Conservation (phyloP, 2,113 vertebrate species). For the Syrrhaptes paradoxus region DNA sequence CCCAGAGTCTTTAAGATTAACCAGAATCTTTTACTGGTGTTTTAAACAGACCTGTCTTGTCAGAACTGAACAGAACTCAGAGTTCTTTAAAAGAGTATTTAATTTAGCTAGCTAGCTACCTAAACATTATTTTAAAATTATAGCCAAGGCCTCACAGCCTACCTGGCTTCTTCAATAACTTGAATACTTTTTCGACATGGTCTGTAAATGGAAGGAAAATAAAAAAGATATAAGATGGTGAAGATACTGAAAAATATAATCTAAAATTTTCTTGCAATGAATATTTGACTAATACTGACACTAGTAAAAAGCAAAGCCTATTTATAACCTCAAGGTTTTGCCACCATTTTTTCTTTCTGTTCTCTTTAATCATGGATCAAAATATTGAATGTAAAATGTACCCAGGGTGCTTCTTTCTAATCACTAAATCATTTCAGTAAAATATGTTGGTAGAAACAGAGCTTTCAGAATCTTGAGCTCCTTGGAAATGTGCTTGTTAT, state of each 20-base stretch:
- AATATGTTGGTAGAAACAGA: constrained; percentile 35
- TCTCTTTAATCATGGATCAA: constrained; percentile 15
- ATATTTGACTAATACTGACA: background rate
- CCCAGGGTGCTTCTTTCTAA: background rate
- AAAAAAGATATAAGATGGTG: background rate
- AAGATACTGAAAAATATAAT: background rate
- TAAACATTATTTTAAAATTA: background rate
- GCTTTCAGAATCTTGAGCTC: constrained; percentile 48
- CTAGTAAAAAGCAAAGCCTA: background rate
- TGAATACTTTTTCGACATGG: background rate
- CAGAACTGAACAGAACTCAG: background rate
- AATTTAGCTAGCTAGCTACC: background rate
- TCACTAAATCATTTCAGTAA: constrained; percentile 48
- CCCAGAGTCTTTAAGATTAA: background rate
- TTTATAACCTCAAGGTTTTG: background rate
- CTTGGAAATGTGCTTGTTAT: constrained; percentile 69
- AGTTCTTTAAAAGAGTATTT: background rate
- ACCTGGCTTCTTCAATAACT: background rate
- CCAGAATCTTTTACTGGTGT: background rate
- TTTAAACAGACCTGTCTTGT: background rate
- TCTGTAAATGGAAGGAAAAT: background rate
- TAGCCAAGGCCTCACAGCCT: background rate
- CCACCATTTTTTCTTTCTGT: background rate
- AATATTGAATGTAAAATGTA: constrained; percentile 34
- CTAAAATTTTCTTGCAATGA: background rate